Percentiles rank a stretch among this genome's conserved stretches.
These are phyloP conservation scores for Chiloscyllium punctatum DNA, from an alignment of 2,797 vertebrate species.

Conservation along the genomic window DNA sequence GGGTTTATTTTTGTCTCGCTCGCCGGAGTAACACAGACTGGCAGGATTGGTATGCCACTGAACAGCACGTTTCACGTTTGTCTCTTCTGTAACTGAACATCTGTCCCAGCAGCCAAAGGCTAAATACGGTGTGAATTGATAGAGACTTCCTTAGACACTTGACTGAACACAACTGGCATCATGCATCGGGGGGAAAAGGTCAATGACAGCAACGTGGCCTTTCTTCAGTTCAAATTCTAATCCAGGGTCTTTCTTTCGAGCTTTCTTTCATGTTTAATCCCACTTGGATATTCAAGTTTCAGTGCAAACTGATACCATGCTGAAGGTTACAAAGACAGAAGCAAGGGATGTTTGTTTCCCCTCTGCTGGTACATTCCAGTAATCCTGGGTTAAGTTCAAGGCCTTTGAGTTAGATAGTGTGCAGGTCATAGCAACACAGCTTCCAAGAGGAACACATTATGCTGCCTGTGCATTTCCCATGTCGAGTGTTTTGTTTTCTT, in stretches of 20 bases:
- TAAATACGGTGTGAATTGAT: conserved; percentile 47
- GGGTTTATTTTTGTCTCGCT: neutral
- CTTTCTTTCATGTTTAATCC: conserved; percentile 58
- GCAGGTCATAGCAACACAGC: conserved; percentile 42
- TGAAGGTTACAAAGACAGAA: conserved; percentile 50
- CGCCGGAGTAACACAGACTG: neutral
- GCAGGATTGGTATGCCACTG: conserved; percentile 28
- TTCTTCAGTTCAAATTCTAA: conserved; percentile 54
- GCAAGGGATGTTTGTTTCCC: conserved; percentile 45
- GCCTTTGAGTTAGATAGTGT: conserved; percentile 47
- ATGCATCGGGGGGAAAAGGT: conserved; percentile 45
- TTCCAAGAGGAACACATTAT: conserved; percentile 42
- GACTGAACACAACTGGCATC: conserved; percentile 46
- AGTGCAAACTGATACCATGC: conserved; percentile 56
- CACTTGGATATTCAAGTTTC: conserved; percentile 58
- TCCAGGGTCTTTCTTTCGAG: conserved; percentile 45
- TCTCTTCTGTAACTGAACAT: conserved; percentile 51
- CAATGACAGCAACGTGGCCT: conserved; percentile 46
- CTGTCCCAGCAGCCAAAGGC: conserved; percentile 49
- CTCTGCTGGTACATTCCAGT: conserved; percentile 49
- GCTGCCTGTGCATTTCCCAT: conserved; percentile 36
- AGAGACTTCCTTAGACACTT: conserved; percentile 47
- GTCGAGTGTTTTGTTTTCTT: conserved; percentile 38
- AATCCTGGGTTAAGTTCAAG: conserved; percentile 55
- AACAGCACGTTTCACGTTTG: conserved; percentile 41